These are phyloP conservation scores for Osmerus mordax DNA, from an alignment of 2,113 vertebrate genomes.

Conservation along the genomic window DNA sequence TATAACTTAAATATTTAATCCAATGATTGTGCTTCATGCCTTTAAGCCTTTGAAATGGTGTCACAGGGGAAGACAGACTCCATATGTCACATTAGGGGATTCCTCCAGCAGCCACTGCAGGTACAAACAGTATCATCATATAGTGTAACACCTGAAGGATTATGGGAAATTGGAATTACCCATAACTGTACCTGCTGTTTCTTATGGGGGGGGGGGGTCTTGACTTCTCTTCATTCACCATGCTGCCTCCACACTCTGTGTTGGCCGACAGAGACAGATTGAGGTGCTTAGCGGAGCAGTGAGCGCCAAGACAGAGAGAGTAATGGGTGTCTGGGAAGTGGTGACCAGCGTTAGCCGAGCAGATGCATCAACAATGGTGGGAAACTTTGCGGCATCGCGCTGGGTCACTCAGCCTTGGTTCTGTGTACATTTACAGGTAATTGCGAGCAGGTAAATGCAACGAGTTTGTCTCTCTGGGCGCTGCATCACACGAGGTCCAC, in stretches of 20 bases:
- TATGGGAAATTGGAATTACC: slow-evolving; percentile 28
- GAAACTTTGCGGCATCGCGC: slow-evolving; percentile 41
- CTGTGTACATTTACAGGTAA: slow-evolving; percentile 62
- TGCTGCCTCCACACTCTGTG: slow-evolving; percentile 58
- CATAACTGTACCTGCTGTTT: too few species aligned
- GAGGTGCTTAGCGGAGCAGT: slow-evolving; percentile 74
- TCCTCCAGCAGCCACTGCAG: slow-evolving; percentile 22
- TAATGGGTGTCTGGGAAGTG: slow-evolving; percentile 72
- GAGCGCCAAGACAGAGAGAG: slow-evolving; percentile 75
- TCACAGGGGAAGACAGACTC: slow-evolving; percentile 11
- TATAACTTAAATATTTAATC: slow-evolving; percentile 39
- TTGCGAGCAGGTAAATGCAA: slow-evolving; percentile 51
- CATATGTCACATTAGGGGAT: slow-evolving; percentile 1
- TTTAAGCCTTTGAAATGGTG: slow-evolving; percentile 40
- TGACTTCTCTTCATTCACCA: slow-evolving; percentile 60
- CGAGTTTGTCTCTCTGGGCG: slow-evolving; percentile 24
- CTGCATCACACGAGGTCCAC: slow-evolving; percentile 42
- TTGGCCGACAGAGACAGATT: slow-evolving; percentile 78
- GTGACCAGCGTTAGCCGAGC: slow-evolving; percentile 68
- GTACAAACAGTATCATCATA: neutral
- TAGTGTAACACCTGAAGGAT: slow-evolving; percentile 35
- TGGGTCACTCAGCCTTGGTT: slow-evolving; percentile 58
- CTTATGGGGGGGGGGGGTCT: neutral
- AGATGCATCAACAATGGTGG: slow-evolving; percentile 66
- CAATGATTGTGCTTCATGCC: slow-evolving; percentile 30